Base-by-base conservation (phyloP, 2,113 vertebrate genomes). In the Pangasianodon hypophthalmus region DNA sequence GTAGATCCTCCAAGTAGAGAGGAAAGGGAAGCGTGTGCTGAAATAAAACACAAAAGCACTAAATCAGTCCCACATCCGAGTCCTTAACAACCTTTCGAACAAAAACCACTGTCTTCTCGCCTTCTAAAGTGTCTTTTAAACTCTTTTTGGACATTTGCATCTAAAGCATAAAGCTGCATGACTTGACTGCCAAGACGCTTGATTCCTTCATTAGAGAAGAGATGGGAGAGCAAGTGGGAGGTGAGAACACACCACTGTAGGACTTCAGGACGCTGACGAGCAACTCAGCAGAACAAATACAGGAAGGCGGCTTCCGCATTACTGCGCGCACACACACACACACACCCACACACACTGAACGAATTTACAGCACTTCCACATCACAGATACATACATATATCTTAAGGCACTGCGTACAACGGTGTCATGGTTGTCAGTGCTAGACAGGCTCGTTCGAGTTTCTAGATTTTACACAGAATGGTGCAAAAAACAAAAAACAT, bases 281-380 rank as follows among this genome's bases (percentile, higher is more conserved):
- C 87, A 29, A 77, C 83, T 37, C 88, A 58, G 90, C 69, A 92
- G 92, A 93, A 93, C 92, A 93, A 93, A 93, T 80, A 91, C 91
- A 93, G 92, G 92, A 93, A 93, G 91, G 56, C 79, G 67, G 54
- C 90, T 92, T 93, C 92, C 92, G 89, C 89, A 91, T 90, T 77
- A 75, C 87, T 84, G 75, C 83, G 86, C 71, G 14, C 67, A 69
- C 79, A 87, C 75, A 89, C 26, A 69, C 48, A 86, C 44, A 86
- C 56, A 64, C 58, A 48, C 32, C 85, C 50, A 67, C 82, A 60
- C 79, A 81, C 79, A 52, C 24, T 18, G 1, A 81, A 81, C 1
- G n/a, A 58, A 24, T 41, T 83, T 46, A 21, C 32, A 24, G 54
- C 52, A 41, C 81, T 58, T 58, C 32, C n/a, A 83, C 54, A 19